Evolutionary conservation across 2,797 vertebrate genomes (phyloP).

Genomic region (Distichodus sexfasciatus): DNA sequence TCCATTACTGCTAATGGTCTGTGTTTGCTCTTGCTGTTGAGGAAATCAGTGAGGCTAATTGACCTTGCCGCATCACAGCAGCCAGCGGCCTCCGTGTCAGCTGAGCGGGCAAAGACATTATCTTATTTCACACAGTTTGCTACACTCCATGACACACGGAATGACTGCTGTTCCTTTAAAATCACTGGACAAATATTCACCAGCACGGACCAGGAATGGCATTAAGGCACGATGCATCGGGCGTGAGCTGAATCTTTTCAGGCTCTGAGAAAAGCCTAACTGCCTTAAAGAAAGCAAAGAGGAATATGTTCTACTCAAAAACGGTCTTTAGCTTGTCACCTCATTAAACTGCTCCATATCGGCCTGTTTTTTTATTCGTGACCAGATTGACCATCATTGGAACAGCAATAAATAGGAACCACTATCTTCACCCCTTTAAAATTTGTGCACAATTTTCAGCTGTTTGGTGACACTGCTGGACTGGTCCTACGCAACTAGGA

Average conservation of each 20-base stretch:
- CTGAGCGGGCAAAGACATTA: conserved; percentile 37
- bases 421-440: no score
- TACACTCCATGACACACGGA: conserved; percentile 36
- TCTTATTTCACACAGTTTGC: conserved; percentile 47
- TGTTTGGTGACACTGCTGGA: not conserved
- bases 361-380: no score
- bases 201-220: not conserved
- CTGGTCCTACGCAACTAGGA: not conserved
- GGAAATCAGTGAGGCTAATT: conserved; percentile 50
- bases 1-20: conserved; percentile 48
- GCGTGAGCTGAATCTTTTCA: conserved; percentile 2
- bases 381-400: no score
- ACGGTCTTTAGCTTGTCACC: no score
- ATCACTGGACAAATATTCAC: conserved; percentile 33
- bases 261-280: not conserved
- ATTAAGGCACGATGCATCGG: not conserved
- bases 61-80: conserved; percentile 39
- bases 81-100: conserved; percentile 33
- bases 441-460: no score
- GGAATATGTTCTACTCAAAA: no score
- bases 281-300: not conserved
- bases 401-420: no score
- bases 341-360: no score
- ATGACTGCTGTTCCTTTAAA: conserved; percentile 32
- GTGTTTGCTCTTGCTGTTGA: conserved; percentile 48